phyloP scores from a whole-genome alignment of 1,140 invertebrate genomes.

The Tachypleus tridentatus region DNA sequence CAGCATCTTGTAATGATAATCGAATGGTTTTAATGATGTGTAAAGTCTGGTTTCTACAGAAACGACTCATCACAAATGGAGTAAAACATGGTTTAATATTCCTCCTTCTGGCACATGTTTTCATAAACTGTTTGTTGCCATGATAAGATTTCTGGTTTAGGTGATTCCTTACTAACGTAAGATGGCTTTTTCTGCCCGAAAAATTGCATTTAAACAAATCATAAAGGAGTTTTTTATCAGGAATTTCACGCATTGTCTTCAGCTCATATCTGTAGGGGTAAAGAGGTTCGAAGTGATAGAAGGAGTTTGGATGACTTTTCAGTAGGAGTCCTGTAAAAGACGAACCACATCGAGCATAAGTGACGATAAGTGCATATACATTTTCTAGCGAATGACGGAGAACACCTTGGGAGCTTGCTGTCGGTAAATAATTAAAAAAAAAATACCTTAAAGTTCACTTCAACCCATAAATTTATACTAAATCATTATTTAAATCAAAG shows the following conservation, averaged over 20 bases:
- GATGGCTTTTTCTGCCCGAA: too few relatives aligned
- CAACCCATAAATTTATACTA: too few relatives aligned
- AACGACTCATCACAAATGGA: constrained; percentile 11
- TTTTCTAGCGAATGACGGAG: too few relatives aligned
- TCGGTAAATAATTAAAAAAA: too few relatives aligned
- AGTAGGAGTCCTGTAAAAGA: constrained; percentile 74
- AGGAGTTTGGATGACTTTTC: constrained; percentile 66
- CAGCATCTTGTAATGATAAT: constrained; percentile 14
- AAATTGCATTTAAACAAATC: too few relatives aligned
- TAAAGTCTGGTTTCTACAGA: constrained; percentile 13
- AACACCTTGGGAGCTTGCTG: too few relatives aligned
- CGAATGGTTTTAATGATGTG: constrained; percentile 20
- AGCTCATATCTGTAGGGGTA: constrained; percentile 23
- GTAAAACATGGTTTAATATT: constrained; percentile 14
- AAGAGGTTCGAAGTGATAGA: constrained; percentile 77
- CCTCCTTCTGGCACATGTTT: constrained; percentile 12
- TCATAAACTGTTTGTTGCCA: constrained; percentile 16
- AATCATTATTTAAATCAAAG: too few relatives aligned
- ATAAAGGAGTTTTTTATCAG: too few relatives aligned
- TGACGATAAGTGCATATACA: too few relatives aligned
- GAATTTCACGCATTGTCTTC: not conserved
- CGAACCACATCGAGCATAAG: constrained; percentile 72
- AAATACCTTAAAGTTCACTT: too few relatives aligned
- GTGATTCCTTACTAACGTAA: constrained; percentile 7
- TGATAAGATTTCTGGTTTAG: constrained; percentile 13